These are phyloP conservation scores for Pristionchus mayeri DNA, from an alignment of 2,888 invertebrate genomes.

Conservation along the genomic window DNA sequence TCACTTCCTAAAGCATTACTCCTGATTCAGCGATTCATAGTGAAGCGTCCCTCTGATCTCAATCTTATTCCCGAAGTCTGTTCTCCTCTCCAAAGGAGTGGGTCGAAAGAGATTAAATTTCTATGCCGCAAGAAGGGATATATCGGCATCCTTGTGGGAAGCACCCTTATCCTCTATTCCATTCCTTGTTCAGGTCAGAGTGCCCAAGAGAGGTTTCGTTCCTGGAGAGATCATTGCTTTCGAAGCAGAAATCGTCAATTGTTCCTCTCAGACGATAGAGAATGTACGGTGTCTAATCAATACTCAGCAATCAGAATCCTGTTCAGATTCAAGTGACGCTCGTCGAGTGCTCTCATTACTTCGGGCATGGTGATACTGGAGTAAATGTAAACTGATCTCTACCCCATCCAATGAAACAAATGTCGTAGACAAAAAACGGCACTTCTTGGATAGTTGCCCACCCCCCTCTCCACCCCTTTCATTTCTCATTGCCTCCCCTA, in stretches of 20 bases:
- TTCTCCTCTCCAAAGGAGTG: slow-evolving; percentile 49
- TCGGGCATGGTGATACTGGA: no score
- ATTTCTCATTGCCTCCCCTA: no score
- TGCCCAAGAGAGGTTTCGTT: slow-evolving; percentile 56
- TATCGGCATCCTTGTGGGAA: slow-evolving; percentile 52
- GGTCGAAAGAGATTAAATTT: slow-evolving; percentile 52
- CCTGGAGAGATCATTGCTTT: slow-evolving; percentile 58
- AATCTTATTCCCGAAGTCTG: slow-evolving; percentile 53
- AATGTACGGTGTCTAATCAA: slow-evolving; percentile 23
- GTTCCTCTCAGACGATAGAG: slow-evolving; percentile 32
- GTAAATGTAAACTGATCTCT: no score
- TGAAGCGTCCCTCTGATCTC: slow-evolving; percentile 59
- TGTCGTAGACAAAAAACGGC: no score
- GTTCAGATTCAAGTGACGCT: no score
- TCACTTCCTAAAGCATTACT: no score
- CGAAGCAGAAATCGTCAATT: slow-evolving; percentile 54
- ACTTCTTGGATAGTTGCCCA: no score
- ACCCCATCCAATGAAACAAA: not conserved
- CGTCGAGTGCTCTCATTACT: no score
- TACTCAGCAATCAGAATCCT: not conserved
- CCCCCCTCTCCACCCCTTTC: no score
- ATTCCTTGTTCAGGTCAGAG: not conserved
- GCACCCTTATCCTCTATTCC: not conserved
- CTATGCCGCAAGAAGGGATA: slow-evolving; percentile 60
- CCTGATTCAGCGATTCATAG: slow-evolving; percentile 54